A percentile compares a stretch with the other conserved stretches of the same genome.
These are phyloP conservation scores for Drosophila acutilabella DNA, from an alignment of 2,888 invertebrate genomes.

Conservation along the genomic window DNA sequence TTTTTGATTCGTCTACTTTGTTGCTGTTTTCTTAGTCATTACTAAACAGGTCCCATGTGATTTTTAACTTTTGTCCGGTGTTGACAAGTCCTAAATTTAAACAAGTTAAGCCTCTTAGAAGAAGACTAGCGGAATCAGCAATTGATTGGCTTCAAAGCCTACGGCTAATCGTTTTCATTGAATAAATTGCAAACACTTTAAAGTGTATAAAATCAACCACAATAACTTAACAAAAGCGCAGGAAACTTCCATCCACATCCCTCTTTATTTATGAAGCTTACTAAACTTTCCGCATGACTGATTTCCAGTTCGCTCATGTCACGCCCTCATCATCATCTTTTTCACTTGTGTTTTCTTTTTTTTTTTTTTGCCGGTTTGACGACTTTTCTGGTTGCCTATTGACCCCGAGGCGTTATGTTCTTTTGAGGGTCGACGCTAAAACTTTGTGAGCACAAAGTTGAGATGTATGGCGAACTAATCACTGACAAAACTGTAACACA, in stretches of 20 bases:
- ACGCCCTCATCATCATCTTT: constrained; percentile 56
- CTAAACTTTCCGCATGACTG: constrained; percentile 63
- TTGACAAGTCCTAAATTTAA: neutral
- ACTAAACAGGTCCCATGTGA: too few species aligned
- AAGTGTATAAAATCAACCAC: constrained; percentile 1
- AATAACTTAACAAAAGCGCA: constrained; percentile 18
- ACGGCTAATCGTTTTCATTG: constrained; percentile 27
- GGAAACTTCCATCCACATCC: constrained; percentile 40
- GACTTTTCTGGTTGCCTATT: constrained; percentile 34
- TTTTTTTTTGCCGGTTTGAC: constrained; percentile 17
- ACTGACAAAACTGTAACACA: constrained; percentile 58
- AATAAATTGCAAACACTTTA: constrained; percentile 14
- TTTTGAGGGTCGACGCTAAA: constrained; percentile 60
- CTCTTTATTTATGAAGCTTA: constrained; percentile 36
- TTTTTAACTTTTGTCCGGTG: too few species aligned
- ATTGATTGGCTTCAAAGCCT: neutral
- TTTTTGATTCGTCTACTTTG: too few species aligned
- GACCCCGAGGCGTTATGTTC: constrained; percentile 63
- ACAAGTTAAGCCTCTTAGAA: neutral
- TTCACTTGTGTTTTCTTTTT: constrained; percentile 7
- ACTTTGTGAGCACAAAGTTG: constrained; percentile 61
- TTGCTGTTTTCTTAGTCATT: too few species aligned
- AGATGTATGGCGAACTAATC: constrained; percentile 71
- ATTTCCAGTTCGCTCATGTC: constrained; percentile 60
- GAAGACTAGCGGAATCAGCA: constrained; percentile 15